A percentile compares a stretch with the other conserved stretches of the same genome.
Conservation (phyloP, 2,797 vertebrate genomes). For the Rhabdophis nuchalis region DNA sequence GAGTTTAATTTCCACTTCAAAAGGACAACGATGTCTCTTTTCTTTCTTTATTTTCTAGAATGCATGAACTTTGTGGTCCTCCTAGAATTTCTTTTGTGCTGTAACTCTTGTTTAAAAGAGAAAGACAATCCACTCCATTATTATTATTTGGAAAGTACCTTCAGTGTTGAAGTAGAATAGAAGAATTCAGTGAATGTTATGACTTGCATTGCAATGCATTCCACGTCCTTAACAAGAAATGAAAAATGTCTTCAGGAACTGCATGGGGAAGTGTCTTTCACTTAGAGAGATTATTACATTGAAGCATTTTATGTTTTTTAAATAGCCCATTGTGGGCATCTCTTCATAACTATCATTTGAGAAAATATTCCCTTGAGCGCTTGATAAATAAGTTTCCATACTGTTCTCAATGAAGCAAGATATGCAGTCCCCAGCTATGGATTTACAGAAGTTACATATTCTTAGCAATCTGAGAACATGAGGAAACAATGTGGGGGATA, state of each 20-base stretch:
- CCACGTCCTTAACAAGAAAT: neutral
- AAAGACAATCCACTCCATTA: neutral
- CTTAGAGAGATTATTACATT: neutral
- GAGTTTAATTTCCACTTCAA: neutral
- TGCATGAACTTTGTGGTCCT: neutral
- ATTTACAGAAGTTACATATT: neutral
- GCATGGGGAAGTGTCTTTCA: conserved; percentile 4
- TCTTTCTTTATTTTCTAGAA: neutral
- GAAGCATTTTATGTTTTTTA: conserved; percentile 30
- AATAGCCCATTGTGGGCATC: conserved; percentile 10
- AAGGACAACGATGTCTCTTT: neutral
- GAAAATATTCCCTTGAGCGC: neutral
- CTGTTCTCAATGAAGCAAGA: neutral
- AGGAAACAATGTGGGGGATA: neutral
- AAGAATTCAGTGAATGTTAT: neutral
- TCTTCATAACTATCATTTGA: conserved; percentile 37
- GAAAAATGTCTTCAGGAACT: neutral
- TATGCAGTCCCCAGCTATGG: conserved; percentile 1
- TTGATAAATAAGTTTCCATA: conserved; percentile 37
- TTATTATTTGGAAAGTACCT: neutral
- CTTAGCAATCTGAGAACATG: neutral
- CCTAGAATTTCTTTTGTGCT: neutral
- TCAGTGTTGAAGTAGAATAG: neutral
- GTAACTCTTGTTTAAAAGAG: neutral
- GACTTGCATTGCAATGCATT: neutral